A percentile compares a stretch with the other conserved stretches of the same genome.
Evolutionary conservation across 2,113 vertebrate species (phyloP).

Genomic region (Cheilinus undulatus): DNA sequence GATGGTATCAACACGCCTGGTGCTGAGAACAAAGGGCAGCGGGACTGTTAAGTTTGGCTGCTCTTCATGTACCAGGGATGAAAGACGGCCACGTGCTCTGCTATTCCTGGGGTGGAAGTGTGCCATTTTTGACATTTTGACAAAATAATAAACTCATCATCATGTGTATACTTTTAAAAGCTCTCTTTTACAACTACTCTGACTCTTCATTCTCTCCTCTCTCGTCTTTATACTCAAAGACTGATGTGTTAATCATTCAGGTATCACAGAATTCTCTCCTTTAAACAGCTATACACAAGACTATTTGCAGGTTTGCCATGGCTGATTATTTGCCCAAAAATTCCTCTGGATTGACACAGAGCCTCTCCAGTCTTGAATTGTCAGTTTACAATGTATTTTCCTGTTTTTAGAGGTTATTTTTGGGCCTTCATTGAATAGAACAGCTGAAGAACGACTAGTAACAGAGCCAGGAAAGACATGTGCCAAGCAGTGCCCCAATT

Average conservation of each 20-base stretch:
- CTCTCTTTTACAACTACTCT: not conserved
- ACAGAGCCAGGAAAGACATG: too few relatives aligned
- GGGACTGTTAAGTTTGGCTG: constrained; percentile 37
- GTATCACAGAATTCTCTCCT: not conserved
- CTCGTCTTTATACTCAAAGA: not conserved
- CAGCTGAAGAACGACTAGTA: too few relatives aligned
- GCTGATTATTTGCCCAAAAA: too few relatives aligned
- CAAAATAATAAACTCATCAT: constrained; percentile 1
- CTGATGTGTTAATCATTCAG: not conserved
- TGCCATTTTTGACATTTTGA: constrained; percentile 12
- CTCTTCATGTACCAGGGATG: constrained; percentile 20
- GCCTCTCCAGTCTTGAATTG: too few relatives aligned
- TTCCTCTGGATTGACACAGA: too few relatives aligned
- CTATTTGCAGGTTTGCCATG: too few relatives aligned
- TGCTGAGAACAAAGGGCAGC: constrained; percentile 53
- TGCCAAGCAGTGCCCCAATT: too few relatives aligned
- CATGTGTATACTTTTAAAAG: too few relatives aligned
- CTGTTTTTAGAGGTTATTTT: too few relatives aligned
- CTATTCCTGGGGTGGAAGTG: not conserved
- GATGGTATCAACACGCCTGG: constrained; percentile 58
- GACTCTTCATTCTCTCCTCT: not conserved
- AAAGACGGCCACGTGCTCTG: constrained; percentile 25
- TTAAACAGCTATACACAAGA: too few relatives aligned
- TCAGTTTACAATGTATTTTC: too few relatives aligned
- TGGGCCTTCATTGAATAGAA: too few relatives aligned